These are phyloP conservation scores for Ctenoplectra terminalis DNA, from an alignment of 1,140 invertebrate genomes.

Conservation along the genomic window DNA sequence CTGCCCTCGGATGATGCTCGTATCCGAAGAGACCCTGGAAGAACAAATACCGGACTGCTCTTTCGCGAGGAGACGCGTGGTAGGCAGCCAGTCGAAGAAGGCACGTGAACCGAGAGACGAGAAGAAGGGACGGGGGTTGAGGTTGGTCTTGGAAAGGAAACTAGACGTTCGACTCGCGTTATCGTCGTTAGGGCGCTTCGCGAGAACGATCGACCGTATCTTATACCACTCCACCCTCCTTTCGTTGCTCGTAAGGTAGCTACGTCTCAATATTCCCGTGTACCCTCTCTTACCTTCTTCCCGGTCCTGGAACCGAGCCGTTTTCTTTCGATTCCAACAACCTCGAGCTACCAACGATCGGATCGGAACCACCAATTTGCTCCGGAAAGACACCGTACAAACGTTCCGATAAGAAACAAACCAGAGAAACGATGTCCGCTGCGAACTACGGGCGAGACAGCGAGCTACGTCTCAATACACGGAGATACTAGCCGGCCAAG, in stretches of 20 bases:
- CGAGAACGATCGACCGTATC: slow-evolving; percentile 75
- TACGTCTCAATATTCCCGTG: slow-evolving; percentile 77
- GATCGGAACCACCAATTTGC: neutral
- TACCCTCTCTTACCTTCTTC: neutral
- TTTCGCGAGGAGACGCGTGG: slow-evolving; percentile 47
- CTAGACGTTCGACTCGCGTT: slow-evolving; percentile 57
- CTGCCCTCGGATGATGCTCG: slow-evolving; percentile 81
- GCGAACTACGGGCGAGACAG: neutral
- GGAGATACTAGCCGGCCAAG: slow-evolving; percentile 12
- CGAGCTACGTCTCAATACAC: slow-evolving; percentile 47
- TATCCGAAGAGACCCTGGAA: slow-evolving; percentile 65
- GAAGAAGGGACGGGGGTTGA: neutral
- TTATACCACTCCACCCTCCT: slow-evolving; percentile 57
- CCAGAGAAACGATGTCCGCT: slow-evolving; percentile 40
- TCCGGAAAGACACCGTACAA: neutral
- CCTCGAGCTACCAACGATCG: neutral
- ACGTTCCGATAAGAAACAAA: neutral
- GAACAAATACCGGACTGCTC: slow-evolving; percentile 68
- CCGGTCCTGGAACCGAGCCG: neutral
- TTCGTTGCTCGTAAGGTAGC: slow-evolving; percentile 71
- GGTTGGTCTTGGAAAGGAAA: slow-evolving; percentile 1
- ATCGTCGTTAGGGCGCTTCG: slow-evolving; percentile 65
- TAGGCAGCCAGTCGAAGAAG: slow-evolving; percentile 52
- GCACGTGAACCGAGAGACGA: slow-evolving; percentile 8
- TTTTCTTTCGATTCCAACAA: neutral